These are phyloP conservation scores for Pluvialis apricaria DNA, from an alignment of 2,113 vertebrate species.

Conservation along the genomic window DNA sequence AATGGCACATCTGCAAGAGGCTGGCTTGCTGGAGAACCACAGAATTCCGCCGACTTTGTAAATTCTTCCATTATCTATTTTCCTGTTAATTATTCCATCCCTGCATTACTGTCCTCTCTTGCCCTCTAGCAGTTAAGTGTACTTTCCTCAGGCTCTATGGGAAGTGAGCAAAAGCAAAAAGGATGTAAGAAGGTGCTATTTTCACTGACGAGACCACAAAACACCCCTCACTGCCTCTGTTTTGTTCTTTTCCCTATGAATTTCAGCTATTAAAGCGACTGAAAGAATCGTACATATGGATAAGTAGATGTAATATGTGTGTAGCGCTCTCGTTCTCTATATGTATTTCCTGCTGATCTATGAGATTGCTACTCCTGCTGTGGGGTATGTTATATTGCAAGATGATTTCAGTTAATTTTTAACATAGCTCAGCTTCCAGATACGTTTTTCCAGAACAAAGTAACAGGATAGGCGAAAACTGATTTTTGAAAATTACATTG, in stretches of 20 bases:
- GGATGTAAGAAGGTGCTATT: background rate
- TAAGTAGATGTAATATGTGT: background rate
- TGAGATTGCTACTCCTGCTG: accelerated
- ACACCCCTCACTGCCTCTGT: background rate
- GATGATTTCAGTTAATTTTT: background rate
- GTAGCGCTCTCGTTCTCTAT: background rate
- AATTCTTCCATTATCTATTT: background rate
- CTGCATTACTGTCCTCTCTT: background rate
- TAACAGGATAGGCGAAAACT: background rate
- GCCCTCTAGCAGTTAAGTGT: background rate
- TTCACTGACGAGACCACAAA: background rate
- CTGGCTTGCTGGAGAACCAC: background rate
- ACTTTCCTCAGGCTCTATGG: background rate
- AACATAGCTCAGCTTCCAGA: background rate
- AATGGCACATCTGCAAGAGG: background rate
- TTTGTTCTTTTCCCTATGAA: background rate
- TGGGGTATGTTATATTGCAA: background rate
- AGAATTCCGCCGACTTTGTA: background rate
- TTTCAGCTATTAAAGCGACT: background rate
- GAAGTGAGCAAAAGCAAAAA: background rate
- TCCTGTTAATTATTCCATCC: background rate
- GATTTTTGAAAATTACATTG: background rate
- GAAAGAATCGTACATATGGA: accelerated
- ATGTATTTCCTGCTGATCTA: background rate
- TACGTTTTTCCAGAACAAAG: background rate